Evolutionary conservation across 2,888 invertebrate species (phyloP), one percentile per base, ranked within the genome.

Genomic region (Philaethria dido): DNA sequence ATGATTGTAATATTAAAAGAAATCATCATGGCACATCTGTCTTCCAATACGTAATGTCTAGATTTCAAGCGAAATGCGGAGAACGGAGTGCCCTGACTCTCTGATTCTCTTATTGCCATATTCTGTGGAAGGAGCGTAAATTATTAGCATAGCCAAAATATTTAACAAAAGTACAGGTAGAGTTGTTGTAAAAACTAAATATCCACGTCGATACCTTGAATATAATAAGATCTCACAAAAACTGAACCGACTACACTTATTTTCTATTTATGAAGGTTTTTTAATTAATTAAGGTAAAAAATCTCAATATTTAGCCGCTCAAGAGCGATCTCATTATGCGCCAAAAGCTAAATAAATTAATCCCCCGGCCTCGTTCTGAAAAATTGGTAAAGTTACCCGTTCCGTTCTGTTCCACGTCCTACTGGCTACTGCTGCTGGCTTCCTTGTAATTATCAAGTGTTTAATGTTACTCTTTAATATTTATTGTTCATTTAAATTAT

Each of bases 291-390:
- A 50, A 50, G 48, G 55, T 62, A 59, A 67, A 63, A 67, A 62
- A 64, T 63, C 52, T 59, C 59, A 63, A 67, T 52, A 59, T 67
- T 63, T 39, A 63, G 50, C 47, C 62, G 67, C 45, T 67, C 57
- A 52, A 67, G 63, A 67, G 59, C 67, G 57, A 67, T 63, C 50
- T 67, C 67, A 67, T 67, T 67, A 67, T 50, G 50, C 67, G 66
- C 62, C 25, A 16, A n/a, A n/a, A n/a, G 33, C 59, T 59, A 50
- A 52, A 67, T 59, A 63, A 67, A 63, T 67, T 52, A 63, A 67
- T 67, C 62, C 59, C 55, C 33, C 62, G 62, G 44, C 57, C 57
- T 67, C 42, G 48, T 67, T 63, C 57, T 36, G 42, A 67, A 62
- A 62, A 62, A 62, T 62, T 62, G 59, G 48, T 64, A 42, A 50